These are phyloP conservation scores for Darevskia mixta DNA, from an alignment of 2,797 vertebrate species.

Conservation along the genomic window DNA sequence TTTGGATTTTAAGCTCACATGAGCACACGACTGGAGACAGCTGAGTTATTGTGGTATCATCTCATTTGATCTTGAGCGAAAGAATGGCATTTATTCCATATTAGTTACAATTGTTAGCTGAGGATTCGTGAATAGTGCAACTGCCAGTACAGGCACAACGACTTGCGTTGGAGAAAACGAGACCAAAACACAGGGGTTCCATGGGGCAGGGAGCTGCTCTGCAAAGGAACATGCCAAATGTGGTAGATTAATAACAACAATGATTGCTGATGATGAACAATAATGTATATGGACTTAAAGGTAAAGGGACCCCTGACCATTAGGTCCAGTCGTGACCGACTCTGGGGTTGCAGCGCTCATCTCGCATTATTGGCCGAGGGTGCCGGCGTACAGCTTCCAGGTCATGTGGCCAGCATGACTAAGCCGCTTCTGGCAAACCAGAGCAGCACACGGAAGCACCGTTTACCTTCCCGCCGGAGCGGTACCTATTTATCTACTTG, in stretches of 20 bases:
- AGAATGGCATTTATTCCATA: not conserved
- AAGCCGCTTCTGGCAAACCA: too few relatives aligned
- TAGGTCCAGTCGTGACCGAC: too few relatives aligned
- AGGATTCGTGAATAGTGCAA: not conserved
- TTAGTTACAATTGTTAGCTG: not conserved
- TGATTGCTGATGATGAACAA: not conserved
- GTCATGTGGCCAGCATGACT: too few relatives aligned
- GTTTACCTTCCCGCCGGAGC: fast-evolving
- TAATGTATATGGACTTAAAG: not conserved
- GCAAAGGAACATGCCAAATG: not conserved
- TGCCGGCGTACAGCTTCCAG: too few relatives aligned
- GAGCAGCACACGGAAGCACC: fast-evolving
- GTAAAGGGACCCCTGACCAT: too few relatives aligned
- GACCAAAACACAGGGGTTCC: too few relatives aligned
- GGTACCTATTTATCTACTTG: too few relatives aligned
- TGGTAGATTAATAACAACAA: not conserved
- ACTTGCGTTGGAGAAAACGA: not conserved
- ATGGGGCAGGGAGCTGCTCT: not conserved
- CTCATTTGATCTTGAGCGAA: not conserved
- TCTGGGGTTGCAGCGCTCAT: too few relatives aligned
- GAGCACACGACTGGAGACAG: not conserved
- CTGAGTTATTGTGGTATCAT: not conserved
- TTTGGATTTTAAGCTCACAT: not conserved
- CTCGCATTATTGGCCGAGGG: too few relatives aligned
- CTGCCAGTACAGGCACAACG: not conserved